Percentiles rank a stretch among this genome's conserved stretches.
These are phyloP conservation scores for Umimayanthus kanabou DNA, from an alignment of 92 coral and sea anemone species.

Conservation along the genomic window DNA sequence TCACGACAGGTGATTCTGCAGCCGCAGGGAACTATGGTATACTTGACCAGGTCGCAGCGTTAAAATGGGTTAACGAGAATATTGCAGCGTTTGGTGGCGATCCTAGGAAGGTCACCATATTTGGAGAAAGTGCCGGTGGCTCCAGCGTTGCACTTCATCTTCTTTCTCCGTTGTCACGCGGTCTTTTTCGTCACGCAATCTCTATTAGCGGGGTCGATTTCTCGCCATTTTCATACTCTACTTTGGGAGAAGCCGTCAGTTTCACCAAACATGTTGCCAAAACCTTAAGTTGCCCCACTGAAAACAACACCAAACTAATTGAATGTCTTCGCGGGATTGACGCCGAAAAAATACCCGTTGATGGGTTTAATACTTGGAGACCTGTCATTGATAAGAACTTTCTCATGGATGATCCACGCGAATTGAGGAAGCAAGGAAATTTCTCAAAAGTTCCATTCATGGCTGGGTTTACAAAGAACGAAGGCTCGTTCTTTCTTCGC, in stretches of 20 bases:
- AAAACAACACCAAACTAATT: conserved; percentile 23
- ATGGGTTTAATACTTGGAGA: conserved; percentile 37
- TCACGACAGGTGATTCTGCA: conserved; percentile 59
- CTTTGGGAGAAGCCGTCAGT: conserved; percentile 22
- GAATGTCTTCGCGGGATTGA: conserved; percentile 44
- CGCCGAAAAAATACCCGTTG: conserved; percentile 34
- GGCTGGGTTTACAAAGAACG: conserved; percentile 55
- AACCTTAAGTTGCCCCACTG: conserved; percentile 32
- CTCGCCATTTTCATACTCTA: conserved; percentile 42
- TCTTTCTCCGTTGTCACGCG: conserved; percentile 43
- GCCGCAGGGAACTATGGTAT: conserved; percentile 59
- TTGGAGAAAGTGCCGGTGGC: conserved; percentile 46
- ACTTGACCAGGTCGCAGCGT: conserved; percentile 47
- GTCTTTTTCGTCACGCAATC: conserved; percentile 38
- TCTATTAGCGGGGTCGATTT: conserved; percentile 59
- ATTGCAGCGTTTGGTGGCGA: conserved; percentile 41
- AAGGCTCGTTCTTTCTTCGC: conserved; percentile 35
- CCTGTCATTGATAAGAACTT: conserved; percentile 60
- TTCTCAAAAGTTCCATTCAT: conserved; percentile 39
- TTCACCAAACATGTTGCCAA: conserved; percentile 47
- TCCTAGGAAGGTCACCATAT: conserved; percentile 39
- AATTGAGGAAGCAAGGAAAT: conserved; percentile 26
- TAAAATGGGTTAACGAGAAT: conserved; percentile 43
- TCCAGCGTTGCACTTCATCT: conserved; percentile 29
- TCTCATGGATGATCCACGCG: conserved; percentile 49